phyloP scores from a whole-genome alignment of 2,888 invertebrate genomes.

The Lysandra bellargus region DNA sequence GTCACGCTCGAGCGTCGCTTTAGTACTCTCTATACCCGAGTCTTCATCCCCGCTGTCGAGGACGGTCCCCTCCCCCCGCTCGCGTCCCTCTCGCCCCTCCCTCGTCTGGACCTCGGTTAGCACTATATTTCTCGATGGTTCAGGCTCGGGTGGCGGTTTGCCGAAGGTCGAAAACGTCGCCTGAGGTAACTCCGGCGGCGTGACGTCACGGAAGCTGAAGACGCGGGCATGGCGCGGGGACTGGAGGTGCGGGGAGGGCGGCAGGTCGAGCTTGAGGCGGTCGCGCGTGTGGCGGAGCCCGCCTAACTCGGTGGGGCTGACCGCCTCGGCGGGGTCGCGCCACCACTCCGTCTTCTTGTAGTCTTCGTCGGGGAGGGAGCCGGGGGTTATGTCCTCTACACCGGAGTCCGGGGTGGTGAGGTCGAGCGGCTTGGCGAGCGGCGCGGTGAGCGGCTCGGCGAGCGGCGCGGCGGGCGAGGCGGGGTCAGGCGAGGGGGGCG shows the following conservation, averaged over 20 bases:
- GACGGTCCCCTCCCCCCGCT: slow-evolving; percentile 81
- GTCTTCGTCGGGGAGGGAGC: slow-evolving; percentile 63
- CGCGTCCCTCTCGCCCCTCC: slow-evolving; percentile 58
- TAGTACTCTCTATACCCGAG: slow-evolving; percentile 83
- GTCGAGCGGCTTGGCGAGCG: slow-evolving; percentile 58
- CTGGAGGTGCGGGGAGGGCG: slow-evolving; percentile 77
- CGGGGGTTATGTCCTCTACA: slow-evolving; percentile 82
- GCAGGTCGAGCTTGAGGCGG: slow-evolving; percentile 85
- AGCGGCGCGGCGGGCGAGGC: slow-evolving; percentile 48
- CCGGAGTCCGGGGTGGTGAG: slow-evolving; percentile 83
- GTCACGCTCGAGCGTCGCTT: slow-evolving; percentile 79
- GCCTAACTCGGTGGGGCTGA: slow-evolving; percentile 79
- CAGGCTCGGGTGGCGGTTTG: slow-evolving; percentile 54
- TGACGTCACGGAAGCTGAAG: slow-evolving; percentile 70
- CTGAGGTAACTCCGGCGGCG: slow-evolving; percentile 50
- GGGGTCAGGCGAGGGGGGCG: slow-evolving; percentile 48
- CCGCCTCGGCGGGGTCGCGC: slow-evolving; percentile 63
- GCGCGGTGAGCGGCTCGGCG: slow-evolving; percentile 60
- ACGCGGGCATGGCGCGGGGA: slow-evolving; percentile 68
- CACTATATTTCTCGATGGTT: slow-evolving; percentile 58
- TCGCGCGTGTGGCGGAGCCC: slow-evolving; percentile 87
- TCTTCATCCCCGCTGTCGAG: slow-evolving; percentile 84
- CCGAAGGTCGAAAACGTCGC: slow-evolving; percentile 82
- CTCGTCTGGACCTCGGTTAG: slow-evolving; percentile 52
- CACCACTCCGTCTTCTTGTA: slow-evolving; percentile 59